Conservation (phyloP, 2,113 vertebrate genomes). For the Equus przewalskii region DNA sequence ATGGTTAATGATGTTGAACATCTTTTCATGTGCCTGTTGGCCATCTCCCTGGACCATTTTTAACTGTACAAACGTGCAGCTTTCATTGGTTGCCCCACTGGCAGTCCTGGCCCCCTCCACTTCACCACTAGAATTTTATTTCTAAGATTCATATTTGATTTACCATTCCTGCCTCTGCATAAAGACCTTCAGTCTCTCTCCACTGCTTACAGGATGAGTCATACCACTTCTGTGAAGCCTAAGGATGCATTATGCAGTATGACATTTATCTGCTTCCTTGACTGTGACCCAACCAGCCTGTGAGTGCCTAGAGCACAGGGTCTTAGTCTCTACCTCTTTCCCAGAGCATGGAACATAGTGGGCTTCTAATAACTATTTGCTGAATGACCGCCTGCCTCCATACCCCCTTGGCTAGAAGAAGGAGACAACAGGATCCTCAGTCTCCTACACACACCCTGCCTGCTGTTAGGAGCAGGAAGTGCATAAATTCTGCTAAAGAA, state of each 20-base stretch:
- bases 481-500: neutral
- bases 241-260: neutral
- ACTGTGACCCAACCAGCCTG: neutral
- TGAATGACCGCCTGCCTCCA: neutral
- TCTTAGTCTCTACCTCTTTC: neutral
- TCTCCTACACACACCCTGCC: neutral
- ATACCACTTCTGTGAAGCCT: neutral
- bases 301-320: neutral
- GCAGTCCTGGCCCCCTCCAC: neutral
- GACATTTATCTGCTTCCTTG: neutral
- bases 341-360: neutral
- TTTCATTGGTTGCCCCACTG: neutral
- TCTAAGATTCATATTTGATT: constrained; percentile 18
- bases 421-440: neutral
- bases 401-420: neutral
- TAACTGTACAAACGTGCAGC: neutral
- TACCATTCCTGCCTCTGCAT: neutral
- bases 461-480: neutral
- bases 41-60: neutral
- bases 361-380: neutral
- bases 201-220: neutral
- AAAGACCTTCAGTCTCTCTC: neutral
- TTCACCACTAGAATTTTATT: neutral
- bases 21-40: no score
- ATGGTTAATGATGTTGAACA: no score